Evolutionary conservation across 92 coral and sea anemone species (phyloP).

Genomic region (Actinernus sp.): DNA sequence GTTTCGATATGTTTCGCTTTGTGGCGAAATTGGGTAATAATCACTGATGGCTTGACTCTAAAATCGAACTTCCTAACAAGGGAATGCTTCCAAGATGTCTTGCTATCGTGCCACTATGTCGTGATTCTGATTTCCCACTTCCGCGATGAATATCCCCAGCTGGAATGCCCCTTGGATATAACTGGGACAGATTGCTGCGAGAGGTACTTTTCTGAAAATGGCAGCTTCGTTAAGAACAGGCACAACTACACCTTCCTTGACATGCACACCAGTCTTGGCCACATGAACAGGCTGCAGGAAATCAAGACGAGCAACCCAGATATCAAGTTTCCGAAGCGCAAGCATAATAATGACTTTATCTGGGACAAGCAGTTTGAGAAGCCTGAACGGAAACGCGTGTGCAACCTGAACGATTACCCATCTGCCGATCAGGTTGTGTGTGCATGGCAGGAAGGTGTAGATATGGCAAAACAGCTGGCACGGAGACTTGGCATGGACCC

Average conservation of each 20-base stretch:
- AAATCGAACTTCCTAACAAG: conserved; percentile 57
- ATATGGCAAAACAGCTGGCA: conserved; percentile 5
- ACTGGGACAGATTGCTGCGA: conserved; percentile 55
- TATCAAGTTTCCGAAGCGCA: conserved; percentile 26
- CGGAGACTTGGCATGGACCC: conserved; percentile 5
- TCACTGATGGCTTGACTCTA: conserved; percentile 14
- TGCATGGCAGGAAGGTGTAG: conserved; percentile 6
- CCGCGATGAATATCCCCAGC: conserved; percentile 50
- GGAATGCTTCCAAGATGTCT: conserved; percentile 62
- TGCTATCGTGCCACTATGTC: conserved; percentile 59
- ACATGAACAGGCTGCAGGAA: conserved; percentile 58
- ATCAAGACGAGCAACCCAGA: conserved; percentile 33
- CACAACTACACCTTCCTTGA: no score
- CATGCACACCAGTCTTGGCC: conserved; percentile 58
- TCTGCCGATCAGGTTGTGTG: conserved; percentile 4
- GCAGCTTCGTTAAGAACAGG: conserved; percentile 50
- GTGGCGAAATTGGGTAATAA: conserved; percentile 57
- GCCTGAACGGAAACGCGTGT: conserved; percentile 1
- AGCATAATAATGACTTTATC: no score
- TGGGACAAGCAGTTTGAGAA: background rate
- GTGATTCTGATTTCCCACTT: conserved; percentile 51
- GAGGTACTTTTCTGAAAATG: conserved; percentile 51
- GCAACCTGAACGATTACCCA: conserved; percentile 1
- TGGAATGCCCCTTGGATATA: conserved; percentile 47
- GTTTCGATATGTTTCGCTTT: conserved; percentile 40